These are phyloP conservation scores for Dallia pectoralis DNA, from an alignment of 2,797 vertebrate species.

Conservation along the genomic window DNA sequence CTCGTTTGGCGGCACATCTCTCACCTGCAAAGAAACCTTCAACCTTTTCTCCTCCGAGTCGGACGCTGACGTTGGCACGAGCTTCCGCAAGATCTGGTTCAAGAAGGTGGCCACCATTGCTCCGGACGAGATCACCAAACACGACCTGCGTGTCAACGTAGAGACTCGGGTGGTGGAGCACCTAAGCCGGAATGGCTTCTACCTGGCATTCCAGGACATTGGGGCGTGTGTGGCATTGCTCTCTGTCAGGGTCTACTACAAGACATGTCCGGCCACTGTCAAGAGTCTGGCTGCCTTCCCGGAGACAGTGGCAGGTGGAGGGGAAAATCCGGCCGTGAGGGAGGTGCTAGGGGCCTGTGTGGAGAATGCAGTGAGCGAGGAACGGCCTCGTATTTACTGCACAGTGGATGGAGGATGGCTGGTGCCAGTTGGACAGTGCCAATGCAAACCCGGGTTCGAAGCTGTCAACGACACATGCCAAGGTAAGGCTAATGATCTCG, in stretches of 20 bases:
- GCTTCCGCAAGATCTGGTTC: constrained; percentile 91
- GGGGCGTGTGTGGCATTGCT: constrained; percentile 89
- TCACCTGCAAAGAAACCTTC: constrained; percentile 96
- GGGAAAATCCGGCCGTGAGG: constrained; percentile 78
- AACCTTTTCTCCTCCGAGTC: constrained; percentile 90
- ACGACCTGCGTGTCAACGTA: constrained; percentile 83
- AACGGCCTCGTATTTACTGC: constrained; percentile 85
- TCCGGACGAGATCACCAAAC: constrained; percentile 87
- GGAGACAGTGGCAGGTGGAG: constrained; percentile 83
- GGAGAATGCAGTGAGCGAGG: constrained; percentile 75
- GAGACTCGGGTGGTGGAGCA: constrained; percentile 87
- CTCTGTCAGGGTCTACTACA: constrained; percentile 90
- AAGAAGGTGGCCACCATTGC: constrained; percentile 92
- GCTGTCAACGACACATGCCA: constrained; percentile 74
- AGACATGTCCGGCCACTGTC: constrained; percentile 82
- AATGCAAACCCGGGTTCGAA: constrained; percentile 83
- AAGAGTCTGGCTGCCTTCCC: constrained; percentile 84
- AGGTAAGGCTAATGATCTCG: constrained; percentile 75
- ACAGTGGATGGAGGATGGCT: constrained; percentile 90
- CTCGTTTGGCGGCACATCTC: constrained; percentile 81
- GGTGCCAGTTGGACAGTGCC: constrained; percentile 88
- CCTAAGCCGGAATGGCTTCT: constrained; percentile 87
- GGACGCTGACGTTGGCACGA: constrained; percentile 91
- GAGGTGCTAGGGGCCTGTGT: constrained; percentile 85
- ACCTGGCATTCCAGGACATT: constrained; percentile 95